phyloP scores from a whole-genome alignment of 2,888 invertebrate species.

The Ommatoiulus sabulosus region DNA sequence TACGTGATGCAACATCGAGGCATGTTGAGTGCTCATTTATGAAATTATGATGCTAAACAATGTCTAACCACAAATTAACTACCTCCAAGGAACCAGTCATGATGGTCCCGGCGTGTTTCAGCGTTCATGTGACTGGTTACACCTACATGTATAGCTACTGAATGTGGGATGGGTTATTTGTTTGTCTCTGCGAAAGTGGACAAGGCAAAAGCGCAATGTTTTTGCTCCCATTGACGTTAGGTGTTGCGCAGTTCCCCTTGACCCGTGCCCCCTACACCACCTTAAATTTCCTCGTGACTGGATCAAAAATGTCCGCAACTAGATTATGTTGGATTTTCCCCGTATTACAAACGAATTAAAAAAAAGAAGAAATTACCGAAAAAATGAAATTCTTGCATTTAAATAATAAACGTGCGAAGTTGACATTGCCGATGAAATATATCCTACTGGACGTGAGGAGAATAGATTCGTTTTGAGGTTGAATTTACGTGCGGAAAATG shows the following conservation, averaged over 20 bases:
- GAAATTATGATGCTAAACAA: too few relatives aligned
- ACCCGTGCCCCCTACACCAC: neutral
- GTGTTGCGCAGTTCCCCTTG: neutral
- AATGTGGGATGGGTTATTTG: too few relatives aligned
- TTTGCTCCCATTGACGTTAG: neutral
- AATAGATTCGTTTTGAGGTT: neutral
- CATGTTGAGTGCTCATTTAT: too few relatives aligned
- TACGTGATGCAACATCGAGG: too few relatives aligned
- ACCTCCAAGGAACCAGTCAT: too few relatives aligned
- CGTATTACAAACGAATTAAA: neutral
- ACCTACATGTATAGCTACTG: too few relatives aligned
- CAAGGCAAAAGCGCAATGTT: neutral
- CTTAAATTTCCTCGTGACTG: neutral
- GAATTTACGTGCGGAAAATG: neutral
- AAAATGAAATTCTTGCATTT: neutral
- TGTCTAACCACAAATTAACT: too few relatives aligned
- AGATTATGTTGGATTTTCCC: constrained; percentile 2
- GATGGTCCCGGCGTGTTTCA: too few relatives aligned
- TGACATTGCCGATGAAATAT: neutral
- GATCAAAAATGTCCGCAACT: neutral
- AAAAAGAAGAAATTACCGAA: neutral
- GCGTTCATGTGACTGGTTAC: too few relatives aligned
- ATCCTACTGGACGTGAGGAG: neutral
- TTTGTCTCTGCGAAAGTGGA: neutral
- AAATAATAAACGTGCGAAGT: neutral